Evolutionary conservation across 2,113 vertebrate genomes (phyloP), one percentile per base, ranked within the genome.

Genomic region (Solenodon paradoxus): DNA sequence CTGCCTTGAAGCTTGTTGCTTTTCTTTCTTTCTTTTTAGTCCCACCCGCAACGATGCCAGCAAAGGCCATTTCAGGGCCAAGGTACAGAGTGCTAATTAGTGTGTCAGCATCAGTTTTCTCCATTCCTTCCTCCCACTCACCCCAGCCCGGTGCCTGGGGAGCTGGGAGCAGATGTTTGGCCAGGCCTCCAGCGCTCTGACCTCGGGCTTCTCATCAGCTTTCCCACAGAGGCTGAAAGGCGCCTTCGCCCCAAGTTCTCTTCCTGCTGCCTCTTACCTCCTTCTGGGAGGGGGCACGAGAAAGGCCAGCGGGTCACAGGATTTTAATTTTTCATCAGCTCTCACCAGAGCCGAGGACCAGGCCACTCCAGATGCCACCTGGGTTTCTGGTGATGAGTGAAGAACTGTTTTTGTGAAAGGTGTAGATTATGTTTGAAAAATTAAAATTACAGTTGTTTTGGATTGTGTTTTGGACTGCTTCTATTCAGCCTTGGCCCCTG

Each of bases 71-170:
- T 82, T 83, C 55, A 66, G 69, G 90, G 83, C 90, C 90, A 61
- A 55, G 77, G 95, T 53, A 20, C 84, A 75, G 72, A 90, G 79
- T 53, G 69, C 80, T 95, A 9, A 84, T 85, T 84, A 68, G 94
- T 68, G 80, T 75, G 59, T 88, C 42, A 32, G 53, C 79, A 20
- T 71, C 85, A 38, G 69, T 77, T 80, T 93, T 74, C 87, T 74
- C 72, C 75, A 83, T 57, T 35, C 59, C 86, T 59, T 79, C 74
- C 74, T 95, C 93, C 94, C 38, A 57, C 83, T 83, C 5, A 0
- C 51, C 63, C 92, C 71, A 92, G 91, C 96, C 94, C 88, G 94
- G 92, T 97, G 84, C 80, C 95, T 81, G 93, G 93, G 96, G 95
- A 68, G 49, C 64, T 42, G 38, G 3, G 9, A 78, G 24, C 95